Percentiles rank a stretch among this genome's conserved stretches.
These are phyloP conservation scores for Gerosis bhagava DNA, from an alignment of 2,888 invertebrate species.

Conservation along the genomic window DNA sequence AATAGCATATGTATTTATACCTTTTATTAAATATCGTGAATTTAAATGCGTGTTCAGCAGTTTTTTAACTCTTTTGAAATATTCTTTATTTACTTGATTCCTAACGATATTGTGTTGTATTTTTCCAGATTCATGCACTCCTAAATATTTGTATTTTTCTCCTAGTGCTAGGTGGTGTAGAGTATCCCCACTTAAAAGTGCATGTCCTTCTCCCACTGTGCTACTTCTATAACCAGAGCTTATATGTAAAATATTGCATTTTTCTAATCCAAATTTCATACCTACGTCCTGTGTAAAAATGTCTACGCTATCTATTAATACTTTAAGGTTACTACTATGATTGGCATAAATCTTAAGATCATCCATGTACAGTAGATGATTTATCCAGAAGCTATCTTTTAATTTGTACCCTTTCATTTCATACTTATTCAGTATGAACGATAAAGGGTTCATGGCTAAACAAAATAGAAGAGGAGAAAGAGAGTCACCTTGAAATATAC, in stretches of 20 bases:
- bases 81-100: conserved; percentile 19
- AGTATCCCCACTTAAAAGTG: conserved; percentile 24
- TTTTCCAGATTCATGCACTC: conserved; percentile 24
- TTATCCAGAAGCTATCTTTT: conserved; percentile 31
- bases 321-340: too few relatives aligned
- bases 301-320: conserved; percentile 11
- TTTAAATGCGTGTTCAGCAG: conserved; percentile 9
- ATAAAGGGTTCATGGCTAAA: conserved; percentile 29
- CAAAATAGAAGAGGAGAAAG: conserved; percentile 29
- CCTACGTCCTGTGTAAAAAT: conserved; percentile 29
- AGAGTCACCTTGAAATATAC: conserved; percentile 24
- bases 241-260: conserved; percentile 27
- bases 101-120: conserved; percentile 25
- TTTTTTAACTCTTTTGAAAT: conserved; percentile 21
- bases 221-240: conserved; percentile 9
- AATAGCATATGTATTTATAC: conserved; percentile 7
- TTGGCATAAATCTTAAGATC: conserved; percentile 12
- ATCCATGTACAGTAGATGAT: conserved; percentile 14
- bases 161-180: conserved; percentile 7
- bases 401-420: too few relatives aligned
- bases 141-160: conserved; percentile 32
- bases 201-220: conserved; percentile 13
- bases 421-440: conserved; percentile 28
- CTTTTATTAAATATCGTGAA: conserved; percentile 15
- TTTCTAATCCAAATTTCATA: conserved; percentile 22